Percentiles rank a stretch among this genome's conserved stretches.
These are phyloP conservation scores for Calliopum simillimum DNA, from an alignment of 2,888 invertebrate genomes.

Conservation along the genomic window DNA sequence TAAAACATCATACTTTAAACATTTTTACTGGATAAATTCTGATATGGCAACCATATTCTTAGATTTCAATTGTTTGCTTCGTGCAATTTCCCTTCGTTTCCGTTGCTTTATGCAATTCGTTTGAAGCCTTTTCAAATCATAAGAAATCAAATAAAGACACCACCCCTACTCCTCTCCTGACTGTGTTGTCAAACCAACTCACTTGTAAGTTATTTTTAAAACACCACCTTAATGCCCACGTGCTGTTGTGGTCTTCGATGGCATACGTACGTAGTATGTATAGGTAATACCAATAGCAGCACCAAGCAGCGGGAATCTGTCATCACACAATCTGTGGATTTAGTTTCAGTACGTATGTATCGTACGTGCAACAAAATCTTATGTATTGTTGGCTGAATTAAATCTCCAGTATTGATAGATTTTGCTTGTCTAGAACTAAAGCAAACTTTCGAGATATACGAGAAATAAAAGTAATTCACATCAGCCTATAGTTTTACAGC, in stretches of 20 bases:
- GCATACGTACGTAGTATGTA: too few species aligned
- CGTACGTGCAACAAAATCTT: background rate
- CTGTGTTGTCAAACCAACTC: background rate
- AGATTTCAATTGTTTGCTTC: background rate
- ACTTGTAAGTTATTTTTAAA: background rate
- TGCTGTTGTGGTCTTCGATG: too few species aligned
- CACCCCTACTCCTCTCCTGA: background rate
- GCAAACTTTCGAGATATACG: too few species aligned
- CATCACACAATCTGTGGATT: constrained; percentile 25
- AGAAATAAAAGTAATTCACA: too few species aligned
- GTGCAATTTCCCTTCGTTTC: constrained; percentile 27
- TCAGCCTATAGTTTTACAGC: too few species aligned
- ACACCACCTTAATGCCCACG: background rate
- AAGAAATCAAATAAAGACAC: background rate
- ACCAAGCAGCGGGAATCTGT: constrained; percentile 23
- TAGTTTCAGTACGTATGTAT: background rate
- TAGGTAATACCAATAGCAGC: background rate
- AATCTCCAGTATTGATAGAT: too few species aligned
- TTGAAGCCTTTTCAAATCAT: constrained; percentile 14
- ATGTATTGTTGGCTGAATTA: too few species aligned
- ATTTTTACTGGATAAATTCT: too few species aligned
- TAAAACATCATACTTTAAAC: too few species aligned
- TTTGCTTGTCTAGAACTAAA: too few species aligned
- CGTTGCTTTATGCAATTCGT: constrained; percentile 19
- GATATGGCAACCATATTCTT: too few species aligned